Evolutionary conservation across 2,888 invertebrate genomes (phyloP).

Genomic region (Parnassius smintheus): DNA sequence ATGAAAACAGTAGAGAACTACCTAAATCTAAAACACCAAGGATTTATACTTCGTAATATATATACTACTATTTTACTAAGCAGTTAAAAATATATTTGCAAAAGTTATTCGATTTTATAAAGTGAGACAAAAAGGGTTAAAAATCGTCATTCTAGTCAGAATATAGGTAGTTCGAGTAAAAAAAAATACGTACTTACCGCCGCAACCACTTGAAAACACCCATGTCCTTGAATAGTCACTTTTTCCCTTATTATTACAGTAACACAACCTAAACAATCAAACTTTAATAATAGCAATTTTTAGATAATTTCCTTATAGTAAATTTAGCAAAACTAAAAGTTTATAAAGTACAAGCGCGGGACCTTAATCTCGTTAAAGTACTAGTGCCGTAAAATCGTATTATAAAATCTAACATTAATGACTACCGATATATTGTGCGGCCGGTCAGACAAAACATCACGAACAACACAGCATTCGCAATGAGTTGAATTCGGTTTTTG

Average conservation of each 20-base stretch:
- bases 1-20: not conserved
- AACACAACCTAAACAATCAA: slow-evolving; percentile 24
- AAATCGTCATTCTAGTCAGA: no score
- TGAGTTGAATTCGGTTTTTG: slow-evolving; percentile 76
- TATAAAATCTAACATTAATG: slow-evolving; percentile 64
- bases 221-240: slow-evolving; percentile 68
- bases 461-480: slow-evolving; percentile 75
- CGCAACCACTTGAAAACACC: slow-evolving; percentile 78
- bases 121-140: no score
- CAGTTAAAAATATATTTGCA: no score
- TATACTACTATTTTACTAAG: no score
- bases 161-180: slow-evolving; percentile 7
- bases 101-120: no score
- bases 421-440: slow-evolving; percentile 77
- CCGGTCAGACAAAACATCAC: slow-evolving; percentile 79
- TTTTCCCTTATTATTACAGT: slow-evolving; percentile 41
- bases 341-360: slow-evolving; percentile 52
- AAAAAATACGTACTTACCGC: slow-evolving; percentile 59
- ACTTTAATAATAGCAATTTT: slow-evolving; percentile 31
- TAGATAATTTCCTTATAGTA: slow-evolving; percentile 40
- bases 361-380: slow-evolving; percentile 68
- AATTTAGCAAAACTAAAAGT: slow-evolving; percentile 47
- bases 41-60: no score
- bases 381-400: slow-evolving; percentile 60
- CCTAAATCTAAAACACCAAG: no score